phyloP scores from a whole-genome alignment of 1,140 invertebrate genomes.

The Drosophila leontia region DNA sequence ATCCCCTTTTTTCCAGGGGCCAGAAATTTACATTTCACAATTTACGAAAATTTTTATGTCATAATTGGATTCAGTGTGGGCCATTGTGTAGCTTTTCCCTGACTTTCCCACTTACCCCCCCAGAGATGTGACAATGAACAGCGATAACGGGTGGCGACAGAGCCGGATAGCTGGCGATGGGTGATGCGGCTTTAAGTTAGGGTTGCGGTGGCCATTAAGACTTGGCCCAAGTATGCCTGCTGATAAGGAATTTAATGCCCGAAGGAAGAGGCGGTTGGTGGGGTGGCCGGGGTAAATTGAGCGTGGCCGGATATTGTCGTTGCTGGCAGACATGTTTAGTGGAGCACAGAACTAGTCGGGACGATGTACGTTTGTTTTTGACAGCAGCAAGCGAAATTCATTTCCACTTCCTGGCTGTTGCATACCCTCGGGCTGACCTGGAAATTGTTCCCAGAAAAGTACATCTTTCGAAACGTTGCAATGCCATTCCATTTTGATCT shows the following conservation, averaged over 20 bases:
- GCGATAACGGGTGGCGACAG: conserved; percentile 58
- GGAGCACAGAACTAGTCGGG: not conserved
- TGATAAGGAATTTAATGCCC: conserved; percentile 75
- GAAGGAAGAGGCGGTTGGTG: not conserved
- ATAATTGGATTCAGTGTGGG: conserved; percentile 73
- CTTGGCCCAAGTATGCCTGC: conserved; percentile 43
- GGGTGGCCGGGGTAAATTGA: conserved; percentile 65
- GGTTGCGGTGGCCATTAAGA: conserved; percentile 64
- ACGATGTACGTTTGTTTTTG: not conserved
- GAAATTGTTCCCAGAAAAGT: conserved; percentile 6
- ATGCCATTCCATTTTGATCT: conserved; percentile 31
- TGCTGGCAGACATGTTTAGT: conserved; percentile 24
- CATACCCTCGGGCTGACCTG: conserved; percentile 59
- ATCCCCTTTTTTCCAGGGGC: conserved; percentile 51
- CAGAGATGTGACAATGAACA: conserved; percentile 74
- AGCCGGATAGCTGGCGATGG: not conserved
- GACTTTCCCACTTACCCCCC: not conserved
- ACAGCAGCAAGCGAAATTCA: conserved; percentile 5
- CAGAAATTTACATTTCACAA: conserved; percentile 81
- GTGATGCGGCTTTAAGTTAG: conserved; percentile 12
- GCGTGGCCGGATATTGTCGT: conserved; percentile 68
- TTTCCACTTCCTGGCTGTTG: conserved; percentile 34
- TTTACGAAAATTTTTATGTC: conserved; percentile 83
- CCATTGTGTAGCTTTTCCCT: conserved; percentile 33
- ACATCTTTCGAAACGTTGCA: conserved; percentile 1